Evolutionary conservation across 1,140 invertebrate genomes (phyloP).

Genomic region (Drosophila sturtevanti): DNA sequence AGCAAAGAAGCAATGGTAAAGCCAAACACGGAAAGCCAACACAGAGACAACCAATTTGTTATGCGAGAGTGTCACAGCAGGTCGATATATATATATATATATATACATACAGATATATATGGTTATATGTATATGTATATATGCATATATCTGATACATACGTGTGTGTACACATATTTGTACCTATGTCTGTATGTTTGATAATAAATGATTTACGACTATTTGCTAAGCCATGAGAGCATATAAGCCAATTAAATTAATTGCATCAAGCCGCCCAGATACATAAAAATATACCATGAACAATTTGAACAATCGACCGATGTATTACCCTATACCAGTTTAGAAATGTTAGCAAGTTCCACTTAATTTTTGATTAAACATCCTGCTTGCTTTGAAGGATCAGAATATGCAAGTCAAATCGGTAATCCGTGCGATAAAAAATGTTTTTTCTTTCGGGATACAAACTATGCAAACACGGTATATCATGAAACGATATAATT

Average conservation of each 20-base stretch:
- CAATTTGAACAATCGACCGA: neutral
- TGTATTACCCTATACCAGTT: neutral
- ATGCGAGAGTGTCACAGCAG: conserved; percentile 15
- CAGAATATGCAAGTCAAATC: too few species aligned
- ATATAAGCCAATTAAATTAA: conserved; percentile 50
- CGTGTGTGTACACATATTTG: neutral
- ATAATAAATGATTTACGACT: conserved; percentile 57
- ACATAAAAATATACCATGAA: neutral
- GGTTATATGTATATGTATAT: neutral
- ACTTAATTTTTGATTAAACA: too few species aligned
- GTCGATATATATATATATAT: conserved; percentile 41
- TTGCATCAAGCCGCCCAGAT: conserved; percentile 20
- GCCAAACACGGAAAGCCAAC: conserved; percentile 17
- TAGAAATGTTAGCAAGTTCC: neutral
- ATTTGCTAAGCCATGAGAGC: conserved; percentile 19
- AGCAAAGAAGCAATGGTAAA: conserved; percentile 12
- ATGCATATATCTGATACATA: conserved; percentile 2
- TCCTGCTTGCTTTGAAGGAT: too few species aligned
- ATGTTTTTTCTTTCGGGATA: too few species aligned
- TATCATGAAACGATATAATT: neutral
- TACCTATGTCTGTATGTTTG: conserved; percentile 3
- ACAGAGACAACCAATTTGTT: conserved; percentile 20
- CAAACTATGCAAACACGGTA: too few species aligned
- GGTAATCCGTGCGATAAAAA: too few species aligned
- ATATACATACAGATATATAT: neutral